A percentile compares a stretch with the other conserved stretches of the same genome.
Conservation (phyloP, 2,888 invertebrate species). For the Drosophila suboccidentalis region DNA sequence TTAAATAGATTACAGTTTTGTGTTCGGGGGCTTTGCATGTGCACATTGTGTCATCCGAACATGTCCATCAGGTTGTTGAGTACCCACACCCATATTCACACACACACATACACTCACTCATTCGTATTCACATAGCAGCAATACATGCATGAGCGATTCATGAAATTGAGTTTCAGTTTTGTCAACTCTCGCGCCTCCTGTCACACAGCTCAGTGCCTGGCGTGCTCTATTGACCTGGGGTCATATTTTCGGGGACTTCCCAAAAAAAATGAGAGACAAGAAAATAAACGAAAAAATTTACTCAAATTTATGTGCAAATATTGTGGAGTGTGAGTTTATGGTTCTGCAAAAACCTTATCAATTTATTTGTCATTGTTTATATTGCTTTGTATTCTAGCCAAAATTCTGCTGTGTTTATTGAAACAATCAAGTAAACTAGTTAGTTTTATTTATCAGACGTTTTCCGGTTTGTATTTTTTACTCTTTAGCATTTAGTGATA, state of each 20-base stretch:
- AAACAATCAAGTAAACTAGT: not conserved
- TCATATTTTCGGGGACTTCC: constrained; percentile 1
- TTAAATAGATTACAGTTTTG: constrained; percentile 77
- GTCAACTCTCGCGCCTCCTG: constrained; percentile 36
- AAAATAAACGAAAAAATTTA: not conserved
- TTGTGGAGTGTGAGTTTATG: not conserved
- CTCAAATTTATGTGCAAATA: constrained; percentile 1
- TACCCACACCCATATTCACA: not conserved
- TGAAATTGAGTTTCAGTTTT: constrained; percentile 66
- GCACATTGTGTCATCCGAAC: constrained; percentile 21
- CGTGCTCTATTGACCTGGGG: constrained; percentile 20
- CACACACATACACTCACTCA: not conserved
- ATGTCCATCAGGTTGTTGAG: constrained; percentile 11
- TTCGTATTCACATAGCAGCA: constrained; percentile 15
- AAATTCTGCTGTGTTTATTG: not conserved
- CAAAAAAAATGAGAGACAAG: not conserved
- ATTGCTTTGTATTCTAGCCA: not conserved
- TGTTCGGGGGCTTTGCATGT: constrained; percentile 33
- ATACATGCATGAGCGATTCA: constrained; percentile 64
- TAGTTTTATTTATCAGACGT: not conserved
- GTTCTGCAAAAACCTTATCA: not conserved
- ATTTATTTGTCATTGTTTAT: not conserved
- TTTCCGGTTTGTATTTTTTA: too few species aligned
- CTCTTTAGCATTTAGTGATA: too few species aligned
- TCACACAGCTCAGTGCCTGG: constrained; percentile 8